Conservation (phyloP, 2,888 invertebrate species). For the Monoplex corrugatus region DNA sequence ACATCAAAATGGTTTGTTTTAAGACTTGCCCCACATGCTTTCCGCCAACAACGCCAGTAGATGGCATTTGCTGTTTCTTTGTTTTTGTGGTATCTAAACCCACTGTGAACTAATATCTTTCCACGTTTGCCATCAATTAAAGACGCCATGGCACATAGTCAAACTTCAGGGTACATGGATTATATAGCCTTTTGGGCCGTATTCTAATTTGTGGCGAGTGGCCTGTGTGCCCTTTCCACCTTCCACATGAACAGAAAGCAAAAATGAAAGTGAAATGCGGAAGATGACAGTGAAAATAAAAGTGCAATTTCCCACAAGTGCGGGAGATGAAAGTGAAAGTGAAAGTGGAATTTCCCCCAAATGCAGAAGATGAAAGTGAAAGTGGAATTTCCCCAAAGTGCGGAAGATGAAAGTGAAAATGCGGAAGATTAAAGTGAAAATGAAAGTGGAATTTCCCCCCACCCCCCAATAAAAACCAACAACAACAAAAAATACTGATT, state of each 20-base stretch:
- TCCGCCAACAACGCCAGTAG: constrained; percentile 13
- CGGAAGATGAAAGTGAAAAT: background rate
- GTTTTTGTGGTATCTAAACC: background rate
- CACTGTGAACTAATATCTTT: constrained; percentile 13
- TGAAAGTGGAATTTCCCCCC: background rate
- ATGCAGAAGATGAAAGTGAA: too few species aligned
- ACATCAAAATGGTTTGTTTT: background rate
- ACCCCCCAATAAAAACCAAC: background rate
- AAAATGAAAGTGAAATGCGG: background rate
- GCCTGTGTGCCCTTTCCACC: background rate
- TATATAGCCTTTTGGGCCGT: background rate
- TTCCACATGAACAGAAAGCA: constrained; percentile 1
- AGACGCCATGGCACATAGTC: constrained; percentile 2
- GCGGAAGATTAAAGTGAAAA: background rate
- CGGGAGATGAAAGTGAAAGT: background rate
- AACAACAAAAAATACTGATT: too few species aligned
- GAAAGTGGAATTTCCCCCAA: background rate
- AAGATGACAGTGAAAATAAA: background rate
- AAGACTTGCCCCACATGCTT: constrained; percentile 13
- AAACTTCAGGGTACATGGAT: constrained; percentile 2
- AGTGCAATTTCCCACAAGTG: constrained; percentile 13
- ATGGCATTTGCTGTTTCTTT: background rate
- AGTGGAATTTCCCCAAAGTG: background rate
- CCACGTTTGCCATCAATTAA: constrained; percentile 4
- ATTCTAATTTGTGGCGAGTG: too few species aligned